These are phyloP conservation scores for Metridium senile DNA, from an alignment of 92 coral and sea anemone genomes.

Conservation along the genomic window DNA sequence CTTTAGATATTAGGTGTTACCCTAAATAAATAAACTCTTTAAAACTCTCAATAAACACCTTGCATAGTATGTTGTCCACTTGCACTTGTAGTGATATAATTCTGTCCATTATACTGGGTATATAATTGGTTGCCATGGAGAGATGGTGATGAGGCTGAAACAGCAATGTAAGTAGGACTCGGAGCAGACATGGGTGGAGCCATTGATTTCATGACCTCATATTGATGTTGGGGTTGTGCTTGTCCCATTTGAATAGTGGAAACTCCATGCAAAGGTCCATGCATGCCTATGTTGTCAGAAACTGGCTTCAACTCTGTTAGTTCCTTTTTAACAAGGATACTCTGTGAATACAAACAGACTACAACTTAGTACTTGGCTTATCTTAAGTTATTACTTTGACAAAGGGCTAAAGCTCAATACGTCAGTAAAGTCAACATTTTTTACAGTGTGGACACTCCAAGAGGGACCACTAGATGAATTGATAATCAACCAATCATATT, in stretches of 20 bases:
- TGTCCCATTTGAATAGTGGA: constrained; percentile 75
- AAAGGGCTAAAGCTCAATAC: too few species aligned
- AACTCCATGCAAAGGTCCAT: constrained; percentile 63
- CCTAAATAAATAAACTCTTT: too few species aligned
- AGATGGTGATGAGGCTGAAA: constrained; percentile 59
- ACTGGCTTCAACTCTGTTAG: constrained; percentile 93
- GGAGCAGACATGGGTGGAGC: constrained; percentile 47
- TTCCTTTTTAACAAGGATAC: constrained; percentile 83
- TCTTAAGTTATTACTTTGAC: too few species aligned
- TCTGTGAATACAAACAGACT: constrained; percentile 18
- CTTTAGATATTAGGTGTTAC: too few species aligned
- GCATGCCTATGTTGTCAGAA: constrained; percentile 78
- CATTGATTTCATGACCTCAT: constrained; percentile 67
- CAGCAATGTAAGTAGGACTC: constrained; percentile 84
- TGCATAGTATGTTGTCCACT: constrained; percentile 1
- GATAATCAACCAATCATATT: too few species aligned
- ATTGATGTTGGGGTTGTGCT: constrained; percentile 41
- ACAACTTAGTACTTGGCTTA: too few species aligned
- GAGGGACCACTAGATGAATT: too few species aligned
- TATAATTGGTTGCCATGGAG: constrained; percentile 15
- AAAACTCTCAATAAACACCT: background rate
- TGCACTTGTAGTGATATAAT: constrained; percentile 11
- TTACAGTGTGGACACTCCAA: too few species aligned
- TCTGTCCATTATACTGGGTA: constrained; percentile 32
- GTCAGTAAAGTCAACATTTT: too few species aligned